Evolutionary conservation across 2,113 vertebrate species (phyloP).

Genomic region (Dicrurus megarhynchus): DNA sequence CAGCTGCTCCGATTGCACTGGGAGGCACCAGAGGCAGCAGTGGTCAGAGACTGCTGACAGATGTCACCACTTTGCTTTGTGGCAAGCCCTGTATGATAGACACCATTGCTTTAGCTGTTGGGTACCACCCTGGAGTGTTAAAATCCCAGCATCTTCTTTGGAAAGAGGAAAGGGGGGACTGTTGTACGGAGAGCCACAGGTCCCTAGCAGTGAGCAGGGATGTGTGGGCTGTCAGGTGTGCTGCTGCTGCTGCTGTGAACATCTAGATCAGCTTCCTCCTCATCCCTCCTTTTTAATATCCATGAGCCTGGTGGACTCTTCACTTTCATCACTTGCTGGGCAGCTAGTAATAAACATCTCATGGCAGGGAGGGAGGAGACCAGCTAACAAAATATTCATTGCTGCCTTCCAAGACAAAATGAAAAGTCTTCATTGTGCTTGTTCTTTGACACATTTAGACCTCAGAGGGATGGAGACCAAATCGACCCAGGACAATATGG

Average conservation of each 20-base stretch:
- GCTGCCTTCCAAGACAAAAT: not conserved
- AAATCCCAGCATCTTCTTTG: not conserved
- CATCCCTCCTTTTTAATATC: not conserved
- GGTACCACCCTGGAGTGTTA: not conserved
- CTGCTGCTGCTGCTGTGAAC: not conserved
- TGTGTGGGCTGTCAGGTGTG: rapidly evolving
- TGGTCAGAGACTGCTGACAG: not conserved
- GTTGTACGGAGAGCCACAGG: not conserved
- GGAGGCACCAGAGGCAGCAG: not conserved
- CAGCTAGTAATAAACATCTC: not conserved
- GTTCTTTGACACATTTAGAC: not conserved
- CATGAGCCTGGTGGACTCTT: not conserved
- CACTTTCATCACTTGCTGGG: not conserved
- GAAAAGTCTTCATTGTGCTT: not conserved
- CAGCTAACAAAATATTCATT: not conserved
- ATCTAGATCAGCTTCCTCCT: not conserved
- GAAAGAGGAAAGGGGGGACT: not conserved
- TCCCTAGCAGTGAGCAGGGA: not conserved
- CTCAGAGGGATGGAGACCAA: not conserved
- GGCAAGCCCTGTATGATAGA: not conserved
- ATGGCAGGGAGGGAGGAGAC: not conserved
- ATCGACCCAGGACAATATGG: not conserved
- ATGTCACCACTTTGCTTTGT: not conserved
- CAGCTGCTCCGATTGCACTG: not conserved
- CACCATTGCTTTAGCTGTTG: not conserved